A percentile compares a stretch with the other conserved stretches of the same genome.
Evolutionary conservation across 2,113 vertebrate genomes (phyloP).

Genomic region (Phalacrocorax pelagicus): DNA sequence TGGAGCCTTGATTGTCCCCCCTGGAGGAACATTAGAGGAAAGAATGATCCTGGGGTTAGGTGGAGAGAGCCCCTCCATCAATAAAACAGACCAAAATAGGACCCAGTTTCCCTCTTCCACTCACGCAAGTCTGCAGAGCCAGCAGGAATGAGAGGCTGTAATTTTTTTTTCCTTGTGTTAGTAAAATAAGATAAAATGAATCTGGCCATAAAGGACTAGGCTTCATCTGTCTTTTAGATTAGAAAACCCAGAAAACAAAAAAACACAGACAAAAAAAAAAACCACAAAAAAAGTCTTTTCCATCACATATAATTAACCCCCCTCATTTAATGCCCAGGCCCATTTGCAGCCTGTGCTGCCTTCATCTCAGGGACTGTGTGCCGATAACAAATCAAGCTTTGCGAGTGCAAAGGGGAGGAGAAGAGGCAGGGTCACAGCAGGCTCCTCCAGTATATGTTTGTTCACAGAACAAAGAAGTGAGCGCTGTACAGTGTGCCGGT

Average conservation of each 20-base stretch:
- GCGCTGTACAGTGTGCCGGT: neutral
- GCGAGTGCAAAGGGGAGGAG: neutral
- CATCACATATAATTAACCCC: neutral
- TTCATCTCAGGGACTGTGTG: neutral
- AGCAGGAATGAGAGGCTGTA: neutral
- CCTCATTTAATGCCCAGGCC: neutral
- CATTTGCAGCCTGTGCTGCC: neutral
- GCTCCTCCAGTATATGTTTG: neutral
- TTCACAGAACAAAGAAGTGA: neutral
- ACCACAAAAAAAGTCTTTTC: neutral
- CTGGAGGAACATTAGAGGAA: neutral
- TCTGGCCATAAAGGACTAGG: neutral
- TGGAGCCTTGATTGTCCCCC: neutral
- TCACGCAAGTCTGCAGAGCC: neutral
- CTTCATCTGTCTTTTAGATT: neutral
- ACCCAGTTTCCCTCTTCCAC: neutral
- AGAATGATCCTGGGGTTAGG: neutral
- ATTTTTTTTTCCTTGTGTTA: neutral
- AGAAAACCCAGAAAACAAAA: neutral
- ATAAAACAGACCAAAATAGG: neutral
- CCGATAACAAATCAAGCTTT: neutral
- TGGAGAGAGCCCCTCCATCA: neutral
- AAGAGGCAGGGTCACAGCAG: neutral
- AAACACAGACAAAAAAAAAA: no score
- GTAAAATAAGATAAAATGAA: constrained; percentile 1